Evolutionary conservation across 53 echinoderm and acorn worm genomes (phyloP), one percentile per base, ranked within the genome.

Genomic region (Stichopus horrens): DNA sequence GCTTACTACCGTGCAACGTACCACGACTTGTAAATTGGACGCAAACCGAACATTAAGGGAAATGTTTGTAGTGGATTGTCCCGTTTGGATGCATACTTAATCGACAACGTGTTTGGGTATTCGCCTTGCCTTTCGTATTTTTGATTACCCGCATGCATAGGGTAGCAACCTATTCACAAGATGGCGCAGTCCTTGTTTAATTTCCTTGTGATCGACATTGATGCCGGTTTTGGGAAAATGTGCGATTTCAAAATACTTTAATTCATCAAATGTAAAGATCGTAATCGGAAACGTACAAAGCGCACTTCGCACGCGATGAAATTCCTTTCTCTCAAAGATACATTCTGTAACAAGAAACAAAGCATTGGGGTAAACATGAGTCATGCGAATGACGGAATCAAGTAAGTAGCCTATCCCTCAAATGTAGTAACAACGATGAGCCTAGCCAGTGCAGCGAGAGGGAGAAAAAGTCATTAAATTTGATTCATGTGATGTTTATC

Each of bases 141-240:
- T 71, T 7, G 0, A 71, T 71, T 16, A 71, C n/a, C 37, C 18
- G 71, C 71, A 71, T 18, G 71, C 71, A 71, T 71, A 16, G 71
- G 71, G n/a, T 71, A 71, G 71, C 71, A 71, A 71, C 71, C 71
- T 71, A 71, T 81, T 52, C n/a, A 8, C 57, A 86, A 86, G 54
- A 86, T 86, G 86, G 86, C 86, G 86, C 86, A 68, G 66, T 22
- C 86, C 86, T 65, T 86, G 71, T 86, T 66, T 18, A 86, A 86
- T 86, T 86, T 86, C 86, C 86, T 86, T 68, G n/a, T 86, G 53
- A 65, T 13, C 52, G n/a, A 52, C 51, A 21, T 52, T 13, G 81
- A 16, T 81, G 81, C 81, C 58, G 86, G 71, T 86, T 22, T 53
- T 23, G 5, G 23, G 13, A 77, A 77, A 23, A 16, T 14, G 23